These are phyloP conservation scores for Ditylenchus dipsaci DNA, from an alignment of 1,140 invertebrate genomes.

Conservation along the genomic window DNA sequence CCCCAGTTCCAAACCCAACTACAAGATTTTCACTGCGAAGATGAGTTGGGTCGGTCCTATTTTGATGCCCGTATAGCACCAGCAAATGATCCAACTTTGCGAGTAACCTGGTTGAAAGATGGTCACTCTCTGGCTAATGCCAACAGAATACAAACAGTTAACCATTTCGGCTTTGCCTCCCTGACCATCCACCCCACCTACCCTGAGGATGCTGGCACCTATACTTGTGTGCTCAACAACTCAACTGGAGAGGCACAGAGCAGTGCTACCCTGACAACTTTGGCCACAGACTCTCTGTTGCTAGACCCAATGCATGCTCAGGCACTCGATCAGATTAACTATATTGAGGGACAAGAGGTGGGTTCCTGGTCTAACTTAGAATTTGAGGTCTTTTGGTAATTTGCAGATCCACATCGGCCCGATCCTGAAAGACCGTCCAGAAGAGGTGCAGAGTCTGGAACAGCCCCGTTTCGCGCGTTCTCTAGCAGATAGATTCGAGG, in stretches of 20 bases:
- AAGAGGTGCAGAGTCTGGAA: conserved; percentile 39
- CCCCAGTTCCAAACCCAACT: conserved; percentile 17
- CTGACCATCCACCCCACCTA: conserved; percentile 82
- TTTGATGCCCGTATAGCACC: conserved; percentile 69
- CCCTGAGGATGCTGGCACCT: conserved; percentile 83
- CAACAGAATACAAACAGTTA: conserved; percentile 69
- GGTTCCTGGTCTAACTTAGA: no score
- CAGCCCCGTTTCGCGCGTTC: conserved; percentile 50
- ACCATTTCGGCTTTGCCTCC: conserved; percentile 87
- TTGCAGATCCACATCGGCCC: conserved; percentile 63
- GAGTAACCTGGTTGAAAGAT: conserved; percentile 76
- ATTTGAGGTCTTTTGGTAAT: not conserved
- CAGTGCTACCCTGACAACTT: conserved; percentile 67
- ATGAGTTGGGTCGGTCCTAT: conserved; percentile 55
- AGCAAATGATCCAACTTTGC: conserved; percentile 59
- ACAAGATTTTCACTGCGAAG: conserved; percentile 46
- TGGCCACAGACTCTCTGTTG: conserved; percentile 68
- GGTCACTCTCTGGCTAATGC: conserved; percentile 64
- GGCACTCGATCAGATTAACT: conserved; percentile 83
- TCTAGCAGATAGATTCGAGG: conserved; percentile 39
- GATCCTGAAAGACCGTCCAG: conserved; percentile 60
- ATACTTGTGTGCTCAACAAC: conserved; percentile 81
- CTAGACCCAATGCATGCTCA: conserved; percentile 88
- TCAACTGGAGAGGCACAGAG: conserved; percentile 78
- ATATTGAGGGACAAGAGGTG: conserved; percentile 81